Conservation (phyloP, 2,113 vertebrate species). For the Rhipidura dahli region DNA sequence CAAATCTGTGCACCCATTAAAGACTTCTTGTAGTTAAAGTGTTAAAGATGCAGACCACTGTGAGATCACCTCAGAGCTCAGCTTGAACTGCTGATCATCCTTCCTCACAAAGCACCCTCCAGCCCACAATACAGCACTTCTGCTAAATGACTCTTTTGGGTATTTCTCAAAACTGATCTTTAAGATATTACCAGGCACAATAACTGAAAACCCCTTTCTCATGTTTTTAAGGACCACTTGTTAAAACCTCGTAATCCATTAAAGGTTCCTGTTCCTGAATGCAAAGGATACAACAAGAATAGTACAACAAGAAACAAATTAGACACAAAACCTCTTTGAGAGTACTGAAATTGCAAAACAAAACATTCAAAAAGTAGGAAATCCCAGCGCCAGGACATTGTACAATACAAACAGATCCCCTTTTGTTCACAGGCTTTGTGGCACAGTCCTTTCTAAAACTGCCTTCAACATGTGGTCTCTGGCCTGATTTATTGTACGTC, state of each 20-base stretch:
- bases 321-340: neutral
- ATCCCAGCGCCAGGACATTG: neutral
- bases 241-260: neutral
- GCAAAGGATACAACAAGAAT: neutral
- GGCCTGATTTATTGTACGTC: neutral
- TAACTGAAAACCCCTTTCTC: neutral
- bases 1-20: neutral
- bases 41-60: neutral
- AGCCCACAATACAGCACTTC: neutral
- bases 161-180: neutral
- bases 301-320: neutral
- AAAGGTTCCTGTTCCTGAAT: neutral
- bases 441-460: neutral
- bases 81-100: neutral
- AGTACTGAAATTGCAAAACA: neutral
- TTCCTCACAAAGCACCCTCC: neutral
- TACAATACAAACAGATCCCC: accelerated
- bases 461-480: neutral
- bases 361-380: neutral
- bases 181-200: neutral
- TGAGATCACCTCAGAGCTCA: neutral
- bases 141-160: neutral
- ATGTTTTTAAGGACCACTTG: neutral
- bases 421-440: neutral
- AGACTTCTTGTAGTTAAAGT: neutral